phyloP scores from a whole-genome alignment of 2,888 invertebrate species.

The Rotaria sp. region DNA sequence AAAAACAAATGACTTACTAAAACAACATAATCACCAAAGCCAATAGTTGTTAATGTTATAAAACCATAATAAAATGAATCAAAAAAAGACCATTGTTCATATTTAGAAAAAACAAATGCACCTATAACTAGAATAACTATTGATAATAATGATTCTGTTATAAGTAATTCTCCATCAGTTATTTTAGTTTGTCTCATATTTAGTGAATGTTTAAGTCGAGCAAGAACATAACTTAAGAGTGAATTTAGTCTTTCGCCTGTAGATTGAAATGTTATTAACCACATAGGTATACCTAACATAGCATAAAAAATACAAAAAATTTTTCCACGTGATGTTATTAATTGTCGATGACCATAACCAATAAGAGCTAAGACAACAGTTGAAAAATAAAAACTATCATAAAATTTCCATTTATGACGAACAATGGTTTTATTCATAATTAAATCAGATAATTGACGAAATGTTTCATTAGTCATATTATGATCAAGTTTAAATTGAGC shows the following conservation, averaged over 20 bases:
- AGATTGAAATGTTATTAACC: conserved; percentile 96
- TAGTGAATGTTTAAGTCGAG: conserved; percentile 75
- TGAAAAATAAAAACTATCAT: conserved; percentile 96
- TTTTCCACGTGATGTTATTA: conserved; percentile 88
- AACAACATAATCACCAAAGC: conserved; percentile 2
- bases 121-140: conserved; percentile 80
- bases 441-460: conserved; percentile 79
- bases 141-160: conserved; percentile 62
- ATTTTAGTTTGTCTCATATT: conserved; percentile 59
- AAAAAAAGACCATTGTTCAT: conserved; percentile 86
- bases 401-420: conserved; percentile 98
- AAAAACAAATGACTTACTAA: not conserved
- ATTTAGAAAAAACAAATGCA: conserved; percentile 83
- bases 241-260: conserved; percentile 96
- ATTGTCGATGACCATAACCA: conserved; percentile 96
- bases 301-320: conserved; percentile 81
- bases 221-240: conserved; percentile 88
- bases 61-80: conserved; percentile 92
- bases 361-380: conserved; percentile 96
- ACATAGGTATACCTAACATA: conserved; percentile 84
- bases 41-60: conserved; percentile 87
- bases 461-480: conserved; percentile 85
- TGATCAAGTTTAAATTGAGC: conserved; percentile 63
- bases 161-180: conserved; percentile 34
- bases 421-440: conserved; percentile 95